These are phyloP conservation scores for Hypselothyrea guttata DNA, from an alignment of 2,888 invertebrate species.

Conservation along the genomic window DNA sequence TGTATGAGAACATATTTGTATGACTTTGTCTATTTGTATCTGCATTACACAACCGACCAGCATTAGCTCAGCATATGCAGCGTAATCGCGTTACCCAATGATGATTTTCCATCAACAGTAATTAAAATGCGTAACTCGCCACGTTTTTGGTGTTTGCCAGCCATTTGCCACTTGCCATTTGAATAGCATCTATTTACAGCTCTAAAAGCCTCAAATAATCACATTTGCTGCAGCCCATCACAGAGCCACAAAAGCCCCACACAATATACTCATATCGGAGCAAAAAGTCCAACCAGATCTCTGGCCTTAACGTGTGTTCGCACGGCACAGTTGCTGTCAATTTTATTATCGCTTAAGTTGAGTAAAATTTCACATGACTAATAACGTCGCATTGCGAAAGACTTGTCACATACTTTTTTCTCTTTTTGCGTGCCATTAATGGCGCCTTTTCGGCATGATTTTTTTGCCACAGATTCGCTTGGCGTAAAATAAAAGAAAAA, in stretches of 20 bases:
- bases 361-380: constrained; percentile 71
- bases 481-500: constrained; percentile 12
- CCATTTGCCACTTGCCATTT: constrained; percentile 11
- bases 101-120: constrained; percentile 60
- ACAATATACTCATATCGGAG: constrained; percentile 7
- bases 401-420: neutral
- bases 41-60: constrained; percentile 20
- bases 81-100: constrained; percentile 69
- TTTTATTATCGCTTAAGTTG: constrained; percentile 65
- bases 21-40: neutral
- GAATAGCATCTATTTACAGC: constrained; percentile 21
- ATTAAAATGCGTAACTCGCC: constrained; percentile 55
- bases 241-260: constrained; percentile 7
- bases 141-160: constrained; percentile 24
- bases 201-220: constrained; percentile 53
- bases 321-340: constrained; percentile 43
- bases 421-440: neutral
- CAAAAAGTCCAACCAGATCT: neutral
- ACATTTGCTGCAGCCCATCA: constrained; percentile 40
- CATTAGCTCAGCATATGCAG: constrained; percentile 29
- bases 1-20: neutral
- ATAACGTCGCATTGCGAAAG: constrained; percentile 52
- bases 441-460: constrained; percentile 5
- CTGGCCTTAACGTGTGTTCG: neutral
- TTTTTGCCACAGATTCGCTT: constrained; percentile 20